These are phyloP conservation scores for Cheilosia variabilis DNA, from an alignment of 2,888 invertebrate genomes.

Conservation along the genomic window DNA sequence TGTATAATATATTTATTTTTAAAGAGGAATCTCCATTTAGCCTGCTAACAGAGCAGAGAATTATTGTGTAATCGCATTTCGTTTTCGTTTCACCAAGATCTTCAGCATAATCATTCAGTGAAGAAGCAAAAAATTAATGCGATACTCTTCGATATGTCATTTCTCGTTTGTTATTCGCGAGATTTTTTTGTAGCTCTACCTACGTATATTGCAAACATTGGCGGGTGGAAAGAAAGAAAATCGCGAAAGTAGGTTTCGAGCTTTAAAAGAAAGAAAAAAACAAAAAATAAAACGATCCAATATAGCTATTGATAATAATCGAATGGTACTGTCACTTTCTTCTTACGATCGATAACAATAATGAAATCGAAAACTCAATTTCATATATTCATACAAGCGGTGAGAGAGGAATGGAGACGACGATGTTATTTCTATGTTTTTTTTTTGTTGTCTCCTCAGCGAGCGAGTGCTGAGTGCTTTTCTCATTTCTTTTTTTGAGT, in stretches of 20 bases:
- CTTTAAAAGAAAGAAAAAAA: slow-evolving; percentile 9
- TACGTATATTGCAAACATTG: background rate
- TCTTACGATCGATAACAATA: slow-evolving; percentile 55
- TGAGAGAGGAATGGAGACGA: background rate
- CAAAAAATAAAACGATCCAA: background rate
- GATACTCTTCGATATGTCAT: slow-evolving; percentile 16
- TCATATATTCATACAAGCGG: background rate
- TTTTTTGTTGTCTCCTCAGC: background rate
- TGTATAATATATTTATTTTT: background rate
- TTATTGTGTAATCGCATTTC: slow-evolving; percentile 46
- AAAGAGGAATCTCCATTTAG: slow-evolving; percentile 24
- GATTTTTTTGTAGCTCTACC: background rate
- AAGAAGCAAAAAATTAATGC: background rate
- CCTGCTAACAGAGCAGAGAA: slow-evolving; percentile 24
- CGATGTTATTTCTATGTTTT: background rate
- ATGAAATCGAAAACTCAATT: slow-evolving; percentile 64
- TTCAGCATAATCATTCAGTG: slow-evolving; percentile 20
- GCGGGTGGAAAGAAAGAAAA: slow-evolving; percentile 9
- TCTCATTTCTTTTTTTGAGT: background rate
- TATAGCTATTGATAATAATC: background rate
- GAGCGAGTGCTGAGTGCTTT: no score
- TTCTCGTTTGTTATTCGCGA: slow-evolving; percentile 8
- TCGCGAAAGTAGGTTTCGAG: slow-evolving; percentile 43
- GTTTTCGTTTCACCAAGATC: slow-evolving; percentile 27
- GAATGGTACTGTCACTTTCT: slow-evolving; percentile 65